Percentiles rank a stretch among this genome's conserved stretches.
phyloP scores from a whole-genome alignment of 2,888 invertebrate genomes.

The Vandiemenella viatica region DNA sequence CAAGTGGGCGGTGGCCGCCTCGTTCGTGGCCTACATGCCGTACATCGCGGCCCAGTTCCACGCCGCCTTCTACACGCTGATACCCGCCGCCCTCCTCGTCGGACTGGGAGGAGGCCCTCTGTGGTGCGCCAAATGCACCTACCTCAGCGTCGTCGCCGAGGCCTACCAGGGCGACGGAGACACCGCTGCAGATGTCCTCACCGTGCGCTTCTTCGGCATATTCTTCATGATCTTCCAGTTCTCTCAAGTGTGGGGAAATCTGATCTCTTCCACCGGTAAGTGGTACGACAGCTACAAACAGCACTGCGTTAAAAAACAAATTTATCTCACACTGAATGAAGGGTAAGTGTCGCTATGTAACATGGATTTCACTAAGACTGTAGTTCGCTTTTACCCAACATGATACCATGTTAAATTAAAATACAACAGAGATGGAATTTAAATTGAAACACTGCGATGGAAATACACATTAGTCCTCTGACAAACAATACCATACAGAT shows the following conservation, averaged over 20 bases:
- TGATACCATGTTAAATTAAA: too few relatives aligned
- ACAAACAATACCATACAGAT: too few relatives aligned
- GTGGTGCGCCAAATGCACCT: constrained; percentile 93
- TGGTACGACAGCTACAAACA: too few relatives aligned
- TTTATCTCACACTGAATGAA: too few relatives aligned
- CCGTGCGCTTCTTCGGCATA: constrained; percentile 77
- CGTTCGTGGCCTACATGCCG: constrained; percentile 79
- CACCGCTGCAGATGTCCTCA: constrained; percentile 39
- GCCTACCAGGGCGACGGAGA: constrained; percentile 59
- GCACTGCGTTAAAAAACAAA: too few relatives aligned
- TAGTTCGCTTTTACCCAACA: too few relatives aligned
- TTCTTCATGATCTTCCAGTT: constrained; percentile 95
- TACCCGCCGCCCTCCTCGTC: constrained; percentile 68
- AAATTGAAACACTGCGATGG: too few relatives aligned
- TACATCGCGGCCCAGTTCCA: constrained; percentile 85
- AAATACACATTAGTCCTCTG: too few relatives aligned
- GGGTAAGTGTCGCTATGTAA: too few relatives aligned
- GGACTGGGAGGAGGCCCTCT: constrained; percentile 86
- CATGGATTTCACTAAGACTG: too few relatives aligned
- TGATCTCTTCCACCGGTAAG: constrained; percentile 71
- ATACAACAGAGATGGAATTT: too few relatives aligned
- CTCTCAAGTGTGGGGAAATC: constrained; percentile 90
- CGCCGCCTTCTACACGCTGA: constrained; percentile 67
- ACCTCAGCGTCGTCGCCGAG: constrained; percentile 68
- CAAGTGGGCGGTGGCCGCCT: constrained; percentile 75